Conservation (phyloP, 2,797 vertebrate genomes). For the Myotis planiceps region DNA sequence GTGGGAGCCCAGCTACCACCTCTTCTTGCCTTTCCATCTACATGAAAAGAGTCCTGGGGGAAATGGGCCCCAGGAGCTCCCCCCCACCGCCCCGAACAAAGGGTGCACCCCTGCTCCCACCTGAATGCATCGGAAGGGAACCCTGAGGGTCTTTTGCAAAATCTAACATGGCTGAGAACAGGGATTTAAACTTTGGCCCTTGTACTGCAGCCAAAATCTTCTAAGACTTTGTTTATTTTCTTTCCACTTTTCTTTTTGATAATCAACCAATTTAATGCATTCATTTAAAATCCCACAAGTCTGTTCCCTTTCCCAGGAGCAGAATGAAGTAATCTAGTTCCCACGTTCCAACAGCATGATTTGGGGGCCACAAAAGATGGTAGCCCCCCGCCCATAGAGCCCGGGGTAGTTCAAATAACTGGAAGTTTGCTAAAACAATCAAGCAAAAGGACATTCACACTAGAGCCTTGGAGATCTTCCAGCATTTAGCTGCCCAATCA, state of each 20-base stretch:
- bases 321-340: conserved; percentile 58
- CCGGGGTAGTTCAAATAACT: not conserved
- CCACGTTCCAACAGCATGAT: conserved; percentile 29
- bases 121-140: not conserved
- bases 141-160: not conserved
- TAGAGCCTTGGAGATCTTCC: not conserved
- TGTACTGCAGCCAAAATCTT: conserved; percentile 46
- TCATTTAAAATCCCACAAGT: conserved; percentile 60
- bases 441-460: not conserved
- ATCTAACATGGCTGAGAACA: not conserved
- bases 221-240: conserved; percentile 68
- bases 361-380: conserved; percentile 19
- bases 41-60: not conserved
- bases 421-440: conserved; percentile 8
- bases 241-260: conserved; percentile 66
- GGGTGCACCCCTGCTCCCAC: not conserved
- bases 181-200: conserved; percentile 49
- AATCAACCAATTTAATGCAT: conserved; percentile 62
- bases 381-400: not conserved
- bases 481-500: not conserved
- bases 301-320: conserved; percentile 59
- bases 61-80: not conserved
- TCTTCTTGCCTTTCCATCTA: not conserved
- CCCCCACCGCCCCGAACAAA: not conserved
- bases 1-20: not conserved